Percentiles rank a stretch among this genome's conserved stretches.
Evolutionary conservation across 2,888 invertebrate species (phyloP).

Genomic region (Metallyticus violacea): DNA sequence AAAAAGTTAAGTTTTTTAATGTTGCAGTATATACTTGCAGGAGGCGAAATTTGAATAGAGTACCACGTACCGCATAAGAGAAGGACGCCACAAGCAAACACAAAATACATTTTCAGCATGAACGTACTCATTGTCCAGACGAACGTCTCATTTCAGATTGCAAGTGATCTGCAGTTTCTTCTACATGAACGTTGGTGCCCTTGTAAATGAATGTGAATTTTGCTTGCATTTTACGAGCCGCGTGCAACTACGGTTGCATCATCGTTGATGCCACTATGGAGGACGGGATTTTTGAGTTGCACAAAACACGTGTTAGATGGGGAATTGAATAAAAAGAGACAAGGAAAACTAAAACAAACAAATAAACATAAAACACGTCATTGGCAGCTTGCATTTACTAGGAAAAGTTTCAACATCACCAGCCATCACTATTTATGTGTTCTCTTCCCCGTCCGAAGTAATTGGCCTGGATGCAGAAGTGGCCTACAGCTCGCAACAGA

Average conservation of each 20-base stretch:
- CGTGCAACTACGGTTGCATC: background rate
- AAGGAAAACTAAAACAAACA: background rate
- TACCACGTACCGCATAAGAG: too few species aligned
- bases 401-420: background rate
- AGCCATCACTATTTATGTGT: background rate
- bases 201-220: background rate
- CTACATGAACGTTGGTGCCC: background rate
- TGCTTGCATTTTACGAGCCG: background rate
- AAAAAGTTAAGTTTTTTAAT: too few species aligned
- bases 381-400: background rate
- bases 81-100: too few species aligned
- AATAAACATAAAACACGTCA: too few species aligned
- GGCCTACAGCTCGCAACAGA: background rate
- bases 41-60: too few species aligned
- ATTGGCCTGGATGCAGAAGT: background rate
- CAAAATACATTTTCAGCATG: too few species aligned
- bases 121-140: too few species aligned
- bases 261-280: background rate
- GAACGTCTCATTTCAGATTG: too few species aligned
- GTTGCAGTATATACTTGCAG: too few species aligned
- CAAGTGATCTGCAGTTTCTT: background rate
- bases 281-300: background rate
- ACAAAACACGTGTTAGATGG: background rate
- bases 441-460: background rate
- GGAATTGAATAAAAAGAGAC: background rate